Conservation (phyloP, 2,888 invertebrate genomes). For the Phymatocera aterrima region DNA sequence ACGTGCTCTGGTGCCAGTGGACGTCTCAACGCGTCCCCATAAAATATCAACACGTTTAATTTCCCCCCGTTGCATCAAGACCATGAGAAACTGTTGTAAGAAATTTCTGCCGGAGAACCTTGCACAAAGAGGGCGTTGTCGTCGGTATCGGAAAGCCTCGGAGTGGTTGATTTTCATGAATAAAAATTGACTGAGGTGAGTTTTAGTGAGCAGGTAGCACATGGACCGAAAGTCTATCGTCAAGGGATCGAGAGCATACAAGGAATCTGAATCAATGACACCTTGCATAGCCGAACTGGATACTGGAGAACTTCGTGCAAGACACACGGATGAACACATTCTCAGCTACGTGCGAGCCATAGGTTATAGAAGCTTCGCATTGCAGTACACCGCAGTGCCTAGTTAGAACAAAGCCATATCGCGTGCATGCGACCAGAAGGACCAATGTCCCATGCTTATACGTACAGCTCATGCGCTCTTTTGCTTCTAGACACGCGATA, state of each 20-base stretch:
- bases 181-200: no score
- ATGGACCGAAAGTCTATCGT: neutral
- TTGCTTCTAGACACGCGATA: no score
- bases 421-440: neutral
- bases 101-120: no score
- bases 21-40: conserved; percentile 1
- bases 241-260: no score
- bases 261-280: neutral
- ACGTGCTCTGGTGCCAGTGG: neutral
- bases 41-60: neutral
- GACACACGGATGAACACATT: neutral
- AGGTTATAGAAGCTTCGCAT: neutral
- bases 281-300: neutral
- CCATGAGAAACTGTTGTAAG: no score
- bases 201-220: no score
- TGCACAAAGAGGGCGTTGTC: no score
- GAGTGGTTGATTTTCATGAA: no score
- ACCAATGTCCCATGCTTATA: neutral
- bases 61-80: no score
- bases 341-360: neutral
- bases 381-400: neutral
- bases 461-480: no score
- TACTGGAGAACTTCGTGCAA: neutral
- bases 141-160: no score
- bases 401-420: neutral